Evolutionary conservation across 2,797 vertebrate genomes (phyloP), one percentile per base, ranked within the genome.

Genomic region (Cossypha dichroa): DNA sequence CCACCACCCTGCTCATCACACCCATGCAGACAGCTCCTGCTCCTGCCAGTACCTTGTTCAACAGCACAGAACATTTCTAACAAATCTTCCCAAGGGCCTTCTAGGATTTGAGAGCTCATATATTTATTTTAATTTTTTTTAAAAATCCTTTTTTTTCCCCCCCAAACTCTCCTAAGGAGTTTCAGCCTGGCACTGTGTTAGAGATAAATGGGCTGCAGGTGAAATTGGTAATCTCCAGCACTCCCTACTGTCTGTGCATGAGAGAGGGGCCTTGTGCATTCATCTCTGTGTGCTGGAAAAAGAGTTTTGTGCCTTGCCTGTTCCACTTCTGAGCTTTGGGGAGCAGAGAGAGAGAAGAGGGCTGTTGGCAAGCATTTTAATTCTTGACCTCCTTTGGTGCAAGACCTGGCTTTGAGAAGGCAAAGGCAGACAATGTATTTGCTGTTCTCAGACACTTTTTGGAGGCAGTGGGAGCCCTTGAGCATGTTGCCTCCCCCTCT

Each of bases 1-100:
- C 73, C 34, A n/a, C 55, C 4, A 5, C 56, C 64, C 45, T 29
- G 29, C 38, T 18, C 68, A 13, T 33, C 22, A 4, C 0, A 0
- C 8, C 38, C 2, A 1, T 6, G 51, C 72, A 15, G 25, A 29
- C 62, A 33, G 60, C 62, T 45, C 56, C 60, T 14, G 7, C 49
- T 74, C 40, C 73, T 88, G 56, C 31, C 76, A 48, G 1, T 11
- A 9, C 34, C 33, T 1, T 19, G 43, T 15, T 62, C 43, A 69
- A 15, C 43, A 73, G 52, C 25, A 13, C 0, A 3, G 48, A 48
- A 34, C 23, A 12, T 17, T 66, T 23, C 55, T 76, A 59, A 55
- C 51, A 69, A 7, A 25, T 56, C 40, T 76, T 54, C 67, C 46
- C 34, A 58, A 75, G 17, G 23, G 4, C 48, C 38, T 66, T 76